phyloP scores from a whole-genome alignment of 2,888 invertebrate genomes.

The Cerastis rubricosa region DNA sequence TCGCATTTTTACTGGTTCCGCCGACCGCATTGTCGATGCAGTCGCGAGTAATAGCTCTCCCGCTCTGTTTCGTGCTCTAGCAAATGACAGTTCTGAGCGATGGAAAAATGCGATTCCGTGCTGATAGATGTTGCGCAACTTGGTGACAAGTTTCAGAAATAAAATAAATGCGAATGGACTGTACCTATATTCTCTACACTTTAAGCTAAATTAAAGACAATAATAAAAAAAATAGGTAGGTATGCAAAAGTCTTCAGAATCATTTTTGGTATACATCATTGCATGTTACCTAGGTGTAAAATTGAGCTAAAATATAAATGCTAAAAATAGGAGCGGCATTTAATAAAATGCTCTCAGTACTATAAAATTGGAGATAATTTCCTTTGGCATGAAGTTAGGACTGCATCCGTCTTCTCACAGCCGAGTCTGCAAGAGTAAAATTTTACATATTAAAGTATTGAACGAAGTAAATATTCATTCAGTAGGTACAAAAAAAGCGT shows the following conservation, averaged over 20 bases:
- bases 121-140: background rate
- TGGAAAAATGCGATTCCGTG: background rate
- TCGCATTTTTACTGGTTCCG: background rate
- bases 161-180: background rate
- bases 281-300: slow-evolving; percentile 34
- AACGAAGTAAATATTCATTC: background rate
- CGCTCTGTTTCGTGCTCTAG: background rate
- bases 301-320: slow-evolving; percentile 60
- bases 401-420: slow-evolving; percentile 50
- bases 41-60: background rate
- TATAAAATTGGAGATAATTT: slow-evolving; percentile 50
- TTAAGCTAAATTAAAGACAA: background rate
- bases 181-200: background rate
- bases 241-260: slow-evolving; percentile 30
- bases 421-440: slow-evolving; percentile 61
- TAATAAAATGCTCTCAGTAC: slow-evolving; percentile 34
- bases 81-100: background rate
- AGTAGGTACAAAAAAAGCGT: background rate
- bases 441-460: slow-evolving; percentile 8
- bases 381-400: slow-evolving; percentile 67
- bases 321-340: slow-evolving; percentile 37
- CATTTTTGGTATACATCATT: slow-evolving; percentile 36
- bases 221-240: background rate
- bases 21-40: background rate
- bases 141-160: background rate